Evolutionary conservation across 2,888 invertebrate species (phyloP).

Genomic region (Tortrix viridana): DNA sequence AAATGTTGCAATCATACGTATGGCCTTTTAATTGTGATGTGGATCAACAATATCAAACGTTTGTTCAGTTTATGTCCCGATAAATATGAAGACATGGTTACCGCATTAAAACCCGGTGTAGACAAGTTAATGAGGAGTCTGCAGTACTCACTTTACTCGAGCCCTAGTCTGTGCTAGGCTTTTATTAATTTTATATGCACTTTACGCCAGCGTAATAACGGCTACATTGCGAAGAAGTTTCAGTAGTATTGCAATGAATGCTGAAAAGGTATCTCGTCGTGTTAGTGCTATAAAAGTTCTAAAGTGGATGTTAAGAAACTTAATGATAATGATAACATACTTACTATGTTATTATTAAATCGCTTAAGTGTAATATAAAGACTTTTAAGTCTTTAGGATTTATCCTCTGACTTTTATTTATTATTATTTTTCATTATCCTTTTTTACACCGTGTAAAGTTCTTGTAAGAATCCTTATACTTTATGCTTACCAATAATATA

Average conservation of each 20-base stretch:
- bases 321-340: conserved; percentile 16
- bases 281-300: conserved; percentile 22
- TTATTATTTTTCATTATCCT: too few relatives aligned
- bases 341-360: too few relatives aligned
- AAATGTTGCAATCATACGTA: too few relatives aligned
- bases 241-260: conserved; percentile 10
- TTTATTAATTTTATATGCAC: background rate
- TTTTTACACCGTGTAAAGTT: too few relatives aligned
- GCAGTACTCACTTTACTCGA: conserved; percentile 30
- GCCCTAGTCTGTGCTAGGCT: conserved; percentile 16
- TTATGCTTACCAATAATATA: too few relatives aligned
- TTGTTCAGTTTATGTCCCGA: background rate
- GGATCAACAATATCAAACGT: too few relatives aligned
- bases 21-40: too few relatives aligned
- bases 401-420: too few relatives aligned
- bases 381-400: too few relatives aligned
- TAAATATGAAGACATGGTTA: background rate
- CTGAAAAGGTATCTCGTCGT: conserved; percentile 27
- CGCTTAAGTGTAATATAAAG: too few relatives aligned
- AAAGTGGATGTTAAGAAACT: conserved; percentile 28
- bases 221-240: background rate
- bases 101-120: conserved; percentile 23
- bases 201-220: conserved; percentile 2
- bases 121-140: conserved; percentile 36
- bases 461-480: too few relatives aligned